Evolutionary conservation across 2,888 invertebrate genomes (phyloP), one percentile per base, ranked within the genome.

Genomic region (Eucriotettix oculatus): DNA sequence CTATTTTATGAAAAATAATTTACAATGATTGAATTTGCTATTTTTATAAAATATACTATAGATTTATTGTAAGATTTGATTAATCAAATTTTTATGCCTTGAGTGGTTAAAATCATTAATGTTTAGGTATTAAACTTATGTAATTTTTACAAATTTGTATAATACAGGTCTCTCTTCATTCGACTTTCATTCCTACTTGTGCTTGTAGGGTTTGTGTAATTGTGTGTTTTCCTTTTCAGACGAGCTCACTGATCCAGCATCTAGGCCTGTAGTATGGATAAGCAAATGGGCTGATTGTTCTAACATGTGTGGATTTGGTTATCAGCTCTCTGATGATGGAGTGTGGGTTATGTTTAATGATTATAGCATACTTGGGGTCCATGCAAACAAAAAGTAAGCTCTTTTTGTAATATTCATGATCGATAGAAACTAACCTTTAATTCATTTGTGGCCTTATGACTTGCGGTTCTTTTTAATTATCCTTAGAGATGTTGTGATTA

Each of bases 281-380:
- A 90, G 93, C 68, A 99, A 99, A 76, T 99, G 99, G 99, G 99
- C 99, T 12, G 99, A 99, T 77, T 99, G 99, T 76, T 96, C 96
- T 42, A 99, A 99, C 78, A 99, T 98, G 75, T 99, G 99, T 73
- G 99, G 99, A 16, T 93, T 99, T 71, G 98, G 98, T 0, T 99
- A 99, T 77, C 97, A 98, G 74, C 78, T 99, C 48, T 95, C 93
- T 71, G 99, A 99, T 76, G 97, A 98, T 76, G 92, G 94, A 67
- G 92, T 97, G 64, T 99, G 99, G 42, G 97, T 99, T 52, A 89
- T 97, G 82, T 99, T 95, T 77, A 99, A 99, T 73, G 99, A 99
- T 74, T 88, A 90, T 65, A 96, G 98, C 10, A 90, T 95, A 69
- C 81, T 99, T 14, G 88, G 98, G 66, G 84, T 98, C 77, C 79